Percentiles rank a stretch among this genome's conserved stretches.
Conservation (phyloP, 2,113 vertebrate genomes). For the Hucho hucho region DNA sequence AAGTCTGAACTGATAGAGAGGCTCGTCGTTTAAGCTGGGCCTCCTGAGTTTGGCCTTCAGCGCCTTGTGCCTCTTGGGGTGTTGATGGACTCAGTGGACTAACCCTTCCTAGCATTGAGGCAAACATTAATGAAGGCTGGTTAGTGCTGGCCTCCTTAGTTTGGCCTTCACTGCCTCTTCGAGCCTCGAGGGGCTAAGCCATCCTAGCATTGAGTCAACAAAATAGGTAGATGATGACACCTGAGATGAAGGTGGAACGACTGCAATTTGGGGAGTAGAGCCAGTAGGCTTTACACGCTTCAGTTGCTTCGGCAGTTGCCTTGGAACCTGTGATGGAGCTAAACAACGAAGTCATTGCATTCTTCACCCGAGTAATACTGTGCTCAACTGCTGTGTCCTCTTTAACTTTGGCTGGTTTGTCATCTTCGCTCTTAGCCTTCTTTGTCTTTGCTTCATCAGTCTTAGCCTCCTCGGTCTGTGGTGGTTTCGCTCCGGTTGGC, state of each 20-base stretch:
- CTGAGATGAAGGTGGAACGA: constrained; percentile 62
- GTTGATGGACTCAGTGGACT: constrained; percentile 66
- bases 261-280: constrained; percentile 58
- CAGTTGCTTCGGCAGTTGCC: constrained; percentile 52
- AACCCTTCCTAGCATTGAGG: constrained; percentile 6
- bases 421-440: background rate
- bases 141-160: constrained; percentile 27
- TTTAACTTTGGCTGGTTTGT: constrained; percentile 45
- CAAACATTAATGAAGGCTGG: background rate
- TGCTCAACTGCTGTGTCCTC: constrained; percentile 61
- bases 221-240: constrained; percentile 67
- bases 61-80: background rate
- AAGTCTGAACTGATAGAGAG: constrained; percentile 25
- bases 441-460: constrained; percentile 16
- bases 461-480: constrained; percentile 8
- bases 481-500: constrained; percentile 42
- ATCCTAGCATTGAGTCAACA: constrained; percentile 62
- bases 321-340: constrained; percentile 83
- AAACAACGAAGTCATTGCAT: constrained; percentile 81
- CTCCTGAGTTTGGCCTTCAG: constrained; percentile 34
- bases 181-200: background rate
- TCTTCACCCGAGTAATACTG: constrained; percentile 79
- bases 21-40: constrained; percentile 4
- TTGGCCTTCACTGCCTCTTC: constrained; percentile 33
- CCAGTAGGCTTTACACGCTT: constrained; percentile 52